Conservation (phyloP, 2,113 vertebrate genomes). For the Hypomesus transpacificus region DNA sequence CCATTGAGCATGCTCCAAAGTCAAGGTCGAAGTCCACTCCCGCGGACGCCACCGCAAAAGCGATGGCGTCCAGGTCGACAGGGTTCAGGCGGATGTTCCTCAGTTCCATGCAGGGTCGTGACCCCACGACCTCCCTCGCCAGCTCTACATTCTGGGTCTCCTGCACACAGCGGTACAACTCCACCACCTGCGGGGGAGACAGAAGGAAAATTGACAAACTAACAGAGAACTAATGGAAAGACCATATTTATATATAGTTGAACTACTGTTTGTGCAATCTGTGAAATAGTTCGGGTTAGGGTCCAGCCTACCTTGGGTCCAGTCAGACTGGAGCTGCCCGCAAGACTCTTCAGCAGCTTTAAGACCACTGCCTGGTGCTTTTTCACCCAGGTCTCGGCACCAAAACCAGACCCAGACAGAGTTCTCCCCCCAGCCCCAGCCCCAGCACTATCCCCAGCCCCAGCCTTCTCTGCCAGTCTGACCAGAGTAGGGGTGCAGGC, state of each 20-base stretch:
- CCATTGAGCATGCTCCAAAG: slow-evolving; percentile 83
- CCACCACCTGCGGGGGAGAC: slow-evolving; percentile 59
- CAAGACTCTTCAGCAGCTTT: slow-evolving; percentile 66
- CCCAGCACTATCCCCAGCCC: slow-evolving; percentile 37
- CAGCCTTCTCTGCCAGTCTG: slow-evolving; percentile 47
- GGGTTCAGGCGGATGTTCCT: slow-evolving; percentile 79
- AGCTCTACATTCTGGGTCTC: slow-evolving; percentile 77
- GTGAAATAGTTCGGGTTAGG: neutral
- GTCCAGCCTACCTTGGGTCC: slow-evolving; percentile 76
- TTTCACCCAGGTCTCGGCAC: slow-evolving; percentile 56
- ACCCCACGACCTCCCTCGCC: slow-evolving; percentile 61
- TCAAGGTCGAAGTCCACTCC: slow-evolving; percentile 65
- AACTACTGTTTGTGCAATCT: too few relatives aligned
- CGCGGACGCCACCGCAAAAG: slow-evolving; percentile 70
- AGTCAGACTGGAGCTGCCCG: slow-evolving; percentile 66
- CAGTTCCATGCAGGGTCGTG: slow-evolving; percentile 72
- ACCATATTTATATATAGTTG: too few relatives aligned
- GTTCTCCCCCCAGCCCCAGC: slow-evolving; percentile 4
- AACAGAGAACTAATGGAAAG: too few relatives aligned
- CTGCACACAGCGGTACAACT: slow-evolving; percentile 80
- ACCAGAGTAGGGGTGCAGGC: slow-evolving; percentile 68
- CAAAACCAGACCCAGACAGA: slow-evolving; percentile 3
- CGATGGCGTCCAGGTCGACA: slow-evolving; percentile 76
- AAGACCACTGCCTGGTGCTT: slow-evolving; percentile 70
- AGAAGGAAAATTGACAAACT: neutral